These are phyloP conservation scores for Mimachlamys varia DNA, from an alignment of 2,888 invertebrate genomes.

Conservation along the genomic window DNA sequence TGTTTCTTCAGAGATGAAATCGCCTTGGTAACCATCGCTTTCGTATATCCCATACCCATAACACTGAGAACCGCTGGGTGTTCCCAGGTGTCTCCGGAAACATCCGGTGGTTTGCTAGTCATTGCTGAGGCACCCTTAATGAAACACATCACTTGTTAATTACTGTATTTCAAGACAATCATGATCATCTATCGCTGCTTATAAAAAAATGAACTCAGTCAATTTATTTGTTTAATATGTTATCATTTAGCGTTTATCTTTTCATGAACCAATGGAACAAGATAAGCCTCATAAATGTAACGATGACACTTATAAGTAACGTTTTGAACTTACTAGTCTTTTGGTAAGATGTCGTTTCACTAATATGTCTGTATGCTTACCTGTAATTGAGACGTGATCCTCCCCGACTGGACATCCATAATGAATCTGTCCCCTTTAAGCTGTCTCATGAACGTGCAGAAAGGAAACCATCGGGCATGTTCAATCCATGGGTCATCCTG, in stretches of 20 bases:
- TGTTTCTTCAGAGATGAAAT: not conserved
- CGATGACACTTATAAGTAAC: no score
- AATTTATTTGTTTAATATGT: no score
- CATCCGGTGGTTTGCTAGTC: not conserved
- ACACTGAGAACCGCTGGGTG: constrained; percentile 32
- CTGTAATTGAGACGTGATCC: not conserved
- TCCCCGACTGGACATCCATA: not conserved
- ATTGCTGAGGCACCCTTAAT: no score
- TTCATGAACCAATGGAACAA: no score
- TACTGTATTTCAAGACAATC: no score
- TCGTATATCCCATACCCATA: constrained; percentile 39
- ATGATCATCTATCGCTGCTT: no score
- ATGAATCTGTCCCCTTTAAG: constrained; percentile 40
- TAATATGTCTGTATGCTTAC: not conserved
- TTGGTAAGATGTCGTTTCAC: no score
- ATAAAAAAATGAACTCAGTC: no score
- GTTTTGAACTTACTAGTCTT: no score
- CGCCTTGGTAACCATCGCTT: not conserved
- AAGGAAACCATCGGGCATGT: constrained; percentile 45
- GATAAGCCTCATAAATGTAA: no score
- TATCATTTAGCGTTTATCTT: no score
- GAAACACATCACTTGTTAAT: no score
- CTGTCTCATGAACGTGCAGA: constrained; percentile 37
- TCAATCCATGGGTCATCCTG: constrained; percentile 41
- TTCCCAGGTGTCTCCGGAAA: not conserved